These are phyloP conservation scores for Copsychus sechellarum DNA, from an alignment of 2,113 vertebrate species.

Conservation along the genomic window DNA sequence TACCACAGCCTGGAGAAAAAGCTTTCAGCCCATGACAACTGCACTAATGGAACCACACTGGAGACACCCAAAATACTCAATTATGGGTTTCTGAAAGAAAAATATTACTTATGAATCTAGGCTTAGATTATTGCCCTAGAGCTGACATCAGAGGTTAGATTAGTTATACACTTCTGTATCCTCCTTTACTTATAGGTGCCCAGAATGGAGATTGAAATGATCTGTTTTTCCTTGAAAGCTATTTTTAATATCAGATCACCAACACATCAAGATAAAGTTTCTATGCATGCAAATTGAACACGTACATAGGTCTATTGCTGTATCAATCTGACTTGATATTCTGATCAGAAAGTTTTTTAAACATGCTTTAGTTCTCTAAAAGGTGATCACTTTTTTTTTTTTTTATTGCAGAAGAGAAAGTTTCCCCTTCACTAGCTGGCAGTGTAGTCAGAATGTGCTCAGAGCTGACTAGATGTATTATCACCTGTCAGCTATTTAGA, in stretches of 20 bases:
- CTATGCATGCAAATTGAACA: neutral
- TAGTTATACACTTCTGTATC: neutral
- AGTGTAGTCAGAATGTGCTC: constrained; percentile 8
- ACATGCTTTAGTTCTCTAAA: neutral
- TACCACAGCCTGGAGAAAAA: neutral
- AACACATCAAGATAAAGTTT: neutral
- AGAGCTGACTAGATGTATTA: constrained; percentile 49
- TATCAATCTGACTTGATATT: neutral
- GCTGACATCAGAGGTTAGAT: neutral
- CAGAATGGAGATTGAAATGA: neutral
- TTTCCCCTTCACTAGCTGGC: constrained; percentile 12
- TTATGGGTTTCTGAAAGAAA: neutral
- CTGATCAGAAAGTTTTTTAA: neutral
- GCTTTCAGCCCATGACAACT: neutral
- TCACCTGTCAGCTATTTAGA: constrained; percentile 64
- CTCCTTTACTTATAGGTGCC: neutral
- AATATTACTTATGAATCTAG: neutral
- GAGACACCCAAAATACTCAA: neutral
- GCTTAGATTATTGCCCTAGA: neutral
- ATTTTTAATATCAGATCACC: neutral
- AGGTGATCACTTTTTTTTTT: neutral
- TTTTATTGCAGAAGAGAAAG: neutral
- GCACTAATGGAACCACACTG: neutral
- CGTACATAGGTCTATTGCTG: rapidly evolving
- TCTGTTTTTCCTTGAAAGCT: neutral